phyloP scores from a whole-genome alignment of 1,140 invertebrate genomes.

The Drosophila busckii region DNA sequence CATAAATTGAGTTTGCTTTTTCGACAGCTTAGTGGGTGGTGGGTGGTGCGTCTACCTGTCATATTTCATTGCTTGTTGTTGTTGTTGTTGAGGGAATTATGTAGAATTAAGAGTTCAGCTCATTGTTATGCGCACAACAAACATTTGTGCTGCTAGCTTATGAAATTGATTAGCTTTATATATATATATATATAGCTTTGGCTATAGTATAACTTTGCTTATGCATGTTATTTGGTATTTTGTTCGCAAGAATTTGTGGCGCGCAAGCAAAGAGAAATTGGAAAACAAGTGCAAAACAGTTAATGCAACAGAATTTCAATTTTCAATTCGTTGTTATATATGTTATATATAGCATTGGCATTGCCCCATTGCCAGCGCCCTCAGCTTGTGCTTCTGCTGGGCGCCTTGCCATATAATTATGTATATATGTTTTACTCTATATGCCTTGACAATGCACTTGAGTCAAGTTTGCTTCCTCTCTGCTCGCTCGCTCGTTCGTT shows the following conservation, averaged over 20 bases:
- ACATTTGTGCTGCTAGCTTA: slow-evolving; percentile 24
- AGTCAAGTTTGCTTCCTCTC: slow-evolving; percentile 72
- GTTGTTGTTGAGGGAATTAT: slow-evolving; percentile 47
- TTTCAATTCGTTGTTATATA: slow-evolving; percentile 34
- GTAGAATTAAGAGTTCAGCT: slow-evolving; percentile 35
- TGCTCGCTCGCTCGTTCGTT: slow-evolving; percentile 23
- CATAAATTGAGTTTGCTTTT: slow-evolving; percentile 73
- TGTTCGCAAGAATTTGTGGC: slow-evolving; percentile 3
- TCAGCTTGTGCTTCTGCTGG: slow-evolving; percentile 28
- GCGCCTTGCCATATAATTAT: slow-evolving; percentile 54
- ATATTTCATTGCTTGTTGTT: slow-evolving; percentile 28
- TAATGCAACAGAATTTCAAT: too few species aligned
- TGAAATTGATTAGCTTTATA: slow-evolving; percentile 35
- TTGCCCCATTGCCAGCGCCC: slow-evolving; percentile 1
- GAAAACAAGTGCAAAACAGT: slow-evolving; percentile 31
- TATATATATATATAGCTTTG: slow-evolving; percentile 3
- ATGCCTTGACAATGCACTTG: slow-evolving; percentile 69
- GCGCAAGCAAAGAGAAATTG: slow-evolving; percentile 3
- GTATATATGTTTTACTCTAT: slow-evolving; percentile 3
- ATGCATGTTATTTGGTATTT: not conserved
- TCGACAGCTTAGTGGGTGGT: slow-evolving; percentile 44
- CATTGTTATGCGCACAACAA: slow-evolving; percentile 20
- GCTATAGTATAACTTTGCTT: not conserved
- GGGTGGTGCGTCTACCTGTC: slow-evolving; percentile 40
- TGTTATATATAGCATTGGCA: slow-evolving; percentile 18